Base-by-base conservation (phyloP, 2,888 invertebrate species). In the Pterostichus madidus region DNA sequence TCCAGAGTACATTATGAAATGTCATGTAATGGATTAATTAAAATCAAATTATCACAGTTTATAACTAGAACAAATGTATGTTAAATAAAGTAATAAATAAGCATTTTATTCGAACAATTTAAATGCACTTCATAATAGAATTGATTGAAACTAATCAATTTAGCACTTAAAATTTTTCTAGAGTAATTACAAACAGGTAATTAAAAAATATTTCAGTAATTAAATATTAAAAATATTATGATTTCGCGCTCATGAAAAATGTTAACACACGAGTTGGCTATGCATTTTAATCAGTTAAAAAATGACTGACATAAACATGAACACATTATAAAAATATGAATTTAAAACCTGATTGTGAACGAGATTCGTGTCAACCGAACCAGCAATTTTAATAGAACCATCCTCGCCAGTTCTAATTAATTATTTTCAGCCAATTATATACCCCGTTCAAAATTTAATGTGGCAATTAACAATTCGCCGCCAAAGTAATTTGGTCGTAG, bases 391-490 rank as follows among this genome's bases (percentile, higher is more conserved):
- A 49, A 49, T 17, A 56, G 17, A 56, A 17, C 44, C 39, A 39
- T 71, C 17, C 17, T 68, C 13, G n/a, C 64, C 64, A 5, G 44
- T 71, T 71, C 46, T 17, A 73, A 75, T 75, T 52, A 75, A 75
- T 75, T 75, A 75, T 52, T 35, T 52, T 75, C 75, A 75, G 44
- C 75, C 75, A 75, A 75, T 75, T 75, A 75, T 75, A 75, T 75
- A 52, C 52, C 53, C 53, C 13, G 75, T 75, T 52, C 75, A 75
- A 75, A 71, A 75, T 75, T 75, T 52, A 75, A 75, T 75, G 75
- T 75, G 52, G 75, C 75, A 75, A 75, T 75, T 75, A 75, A 75
- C 75, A 75, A 75, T 75, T 75, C 53, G 24, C 52, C 49, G 75
- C 52, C 52, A 44, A 59, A 59, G 56, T 59, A 59, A 61, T 78